Evolutionary conservation across 2,888 invertebrate genomes (phyloP), one percentile per base, ranked within the genome.

Genomic region (Leptopilina syphax): DNA sequence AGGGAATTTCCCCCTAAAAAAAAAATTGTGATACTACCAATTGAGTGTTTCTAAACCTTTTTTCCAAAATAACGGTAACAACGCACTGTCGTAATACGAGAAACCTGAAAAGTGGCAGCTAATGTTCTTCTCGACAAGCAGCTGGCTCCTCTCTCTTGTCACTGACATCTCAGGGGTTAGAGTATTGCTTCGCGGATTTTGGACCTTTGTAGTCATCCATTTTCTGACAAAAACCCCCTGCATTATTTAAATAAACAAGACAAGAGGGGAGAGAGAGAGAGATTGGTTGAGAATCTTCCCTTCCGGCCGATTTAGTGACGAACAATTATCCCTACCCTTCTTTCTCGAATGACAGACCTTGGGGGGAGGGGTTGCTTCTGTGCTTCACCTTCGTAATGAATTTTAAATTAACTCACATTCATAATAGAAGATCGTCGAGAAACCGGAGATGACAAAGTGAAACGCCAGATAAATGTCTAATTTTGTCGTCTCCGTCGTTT

Each of bases 221-320:
- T 91, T 88, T 83, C 87, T 84, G 81, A 80, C 83, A 77, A 77
- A 18, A 85, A 83, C 86, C 84, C 85, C 84, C 82, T 89, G 87
- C 88, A 90, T 91, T 91, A 91, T 92, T 92, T 91, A 91, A 91
- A 91, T 91, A 92, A 91, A 92, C 91, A 91, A 90, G 89, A 83
- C 83, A 81, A 81, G 83, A 80, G 81, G 79, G 82, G 86, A 78
- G 73, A 89, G 89, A 91, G 79, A 82, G 86, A 78, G 73, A 89
- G 89, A 91, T 90, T 89, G 90, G 87, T 85, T 86, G 83, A 83
- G 81, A 82, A 85, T 86, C 86, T 82, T 84, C 81, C 78, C 81
- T 80, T 78, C 78, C 77, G 73, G 77, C 79, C 77, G 81, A 57
- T 79, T 77, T 78, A 88, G 89, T 89, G 91, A 91, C 90, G 90